Conservation (phyloP, 2,888 invertebrate genomes). For the Bibio marci region DNA sequence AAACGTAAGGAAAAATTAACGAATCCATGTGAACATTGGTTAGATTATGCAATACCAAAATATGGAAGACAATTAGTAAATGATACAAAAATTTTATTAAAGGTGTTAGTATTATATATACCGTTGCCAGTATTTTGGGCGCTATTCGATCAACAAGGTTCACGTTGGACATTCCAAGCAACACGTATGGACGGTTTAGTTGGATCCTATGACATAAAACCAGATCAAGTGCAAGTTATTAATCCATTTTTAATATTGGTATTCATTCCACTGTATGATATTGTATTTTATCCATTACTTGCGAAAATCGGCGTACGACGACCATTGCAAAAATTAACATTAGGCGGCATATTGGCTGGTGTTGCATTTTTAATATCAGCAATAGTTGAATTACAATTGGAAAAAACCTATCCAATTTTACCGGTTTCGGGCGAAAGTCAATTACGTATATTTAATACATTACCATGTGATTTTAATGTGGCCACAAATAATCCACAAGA, state of each 20-base stretch:
- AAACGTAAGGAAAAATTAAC: constrained; percentile 16
- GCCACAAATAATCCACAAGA: constrained; percentile 11
- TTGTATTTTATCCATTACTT: constrained; percentile 62
- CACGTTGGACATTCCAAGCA: constrained; percentile 87
- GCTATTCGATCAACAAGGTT: constrained; percentile 83
- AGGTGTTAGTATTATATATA: constrained; percentile 60
- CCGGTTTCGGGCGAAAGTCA: constrained; percentile 42
- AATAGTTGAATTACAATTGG: constrained; percentile 57
- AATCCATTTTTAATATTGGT: constrained; percentile 73
- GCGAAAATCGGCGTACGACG: constrained; percentile 46
- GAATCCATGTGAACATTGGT: constrained; percentile 53
- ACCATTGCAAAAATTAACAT: constrained; percentile 72
- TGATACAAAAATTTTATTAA: constrained; percentile 64
- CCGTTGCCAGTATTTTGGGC: constrained; percentile 91
- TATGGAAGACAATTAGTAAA: constrained; percentile 53
- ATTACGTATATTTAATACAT: constrained; percentile 52
- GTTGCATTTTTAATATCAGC: constrained; percentile 77
- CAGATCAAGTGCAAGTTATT: constrained; percentile 90
- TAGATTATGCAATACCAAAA: constrained; percentile 73
- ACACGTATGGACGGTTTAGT: constrained; percentile 70
- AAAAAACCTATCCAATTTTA: constrained; percentile 44
- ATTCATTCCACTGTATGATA: constrained; percentile 73
- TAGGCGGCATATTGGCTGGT: constrained; percentile 75
- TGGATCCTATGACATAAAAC: constrained; percentile 55
- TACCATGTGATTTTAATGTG: constrained; percentile 36